phyloP scores from a whole-genome alignment of 1,140 invertebrate species.

The Centruroides sculpturatus region DNA sequence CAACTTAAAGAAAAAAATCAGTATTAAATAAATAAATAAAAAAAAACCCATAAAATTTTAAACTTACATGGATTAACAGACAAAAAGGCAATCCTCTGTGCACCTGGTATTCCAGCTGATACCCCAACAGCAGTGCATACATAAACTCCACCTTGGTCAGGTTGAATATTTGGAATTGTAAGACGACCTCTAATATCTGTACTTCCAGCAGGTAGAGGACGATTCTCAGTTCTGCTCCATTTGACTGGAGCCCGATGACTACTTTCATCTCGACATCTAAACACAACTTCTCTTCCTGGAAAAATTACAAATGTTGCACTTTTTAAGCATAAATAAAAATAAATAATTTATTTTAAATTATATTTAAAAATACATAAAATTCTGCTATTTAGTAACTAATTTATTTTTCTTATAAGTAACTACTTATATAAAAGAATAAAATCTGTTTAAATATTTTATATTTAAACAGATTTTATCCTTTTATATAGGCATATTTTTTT shows the following conservation, averaged over 20 bases:
- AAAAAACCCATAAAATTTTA: constrained; percentile 10
- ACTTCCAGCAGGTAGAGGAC: constrained; percentile 51
- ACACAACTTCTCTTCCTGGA: constrained; percentile 66
- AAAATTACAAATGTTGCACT: background rate
- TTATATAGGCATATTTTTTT: too few species aligned
- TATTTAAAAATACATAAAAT: too few species aligned
- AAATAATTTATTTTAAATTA: too few species aligned
- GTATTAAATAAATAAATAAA: background rate
- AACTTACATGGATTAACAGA: constrained; percentile 57
- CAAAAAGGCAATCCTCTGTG: constrained; percentile 42
- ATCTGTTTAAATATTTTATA: too few species aligned
- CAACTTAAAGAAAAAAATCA: background rate
- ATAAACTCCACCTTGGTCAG: constrained; percentile 59
- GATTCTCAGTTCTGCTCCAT: constrained; percentile 54
- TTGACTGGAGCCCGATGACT: constrained; percentile 51
- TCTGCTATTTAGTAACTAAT: too few species aligned
- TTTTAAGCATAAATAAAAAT: too few species aligned
- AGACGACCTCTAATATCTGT: constrained; percentile 56
- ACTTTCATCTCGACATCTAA: constrained; percentile 81
- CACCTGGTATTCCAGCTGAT: constrained; percentile 41
- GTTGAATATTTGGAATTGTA: constrained; percentile 67
- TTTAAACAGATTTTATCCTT: too few species aligned
- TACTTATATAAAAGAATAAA: too few species aligned
- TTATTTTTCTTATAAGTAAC: too few species aligned
- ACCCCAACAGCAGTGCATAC: constrained; percentile 56